phyloP scores from a whole-genome alignment of 2,888 invertebrate species.

The Tetrapedia diversipes region DNA sequence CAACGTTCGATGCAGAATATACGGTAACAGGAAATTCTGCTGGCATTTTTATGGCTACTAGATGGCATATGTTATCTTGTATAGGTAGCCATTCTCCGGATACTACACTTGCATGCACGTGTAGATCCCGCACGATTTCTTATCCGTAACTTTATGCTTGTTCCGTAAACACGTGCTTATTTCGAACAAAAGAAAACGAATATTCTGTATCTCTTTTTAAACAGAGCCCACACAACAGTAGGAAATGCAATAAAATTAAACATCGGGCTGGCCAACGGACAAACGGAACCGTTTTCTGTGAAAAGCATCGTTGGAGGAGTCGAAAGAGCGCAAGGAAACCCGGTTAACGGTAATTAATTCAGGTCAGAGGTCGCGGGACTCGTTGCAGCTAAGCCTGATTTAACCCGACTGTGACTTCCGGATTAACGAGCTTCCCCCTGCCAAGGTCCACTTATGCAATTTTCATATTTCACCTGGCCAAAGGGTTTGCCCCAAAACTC shows the following conservation, averaged over 20 bases:
- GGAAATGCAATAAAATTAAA: too few relatives aligned
- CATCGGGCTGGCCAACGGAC: too few relatives aligned
- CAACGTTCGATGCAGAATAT: neutral
- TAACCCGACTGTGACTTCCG: conserved; percentile 4
- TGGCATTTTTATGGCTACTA: conserved; percentile 9
- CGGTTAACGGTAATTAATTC: conserved; percentile 27
- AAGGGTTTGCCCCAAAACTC: neutral
- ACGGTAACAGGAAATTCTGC: neutral
- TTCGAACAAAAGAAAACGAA: neutral
- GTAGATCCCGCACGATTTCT: neutral
- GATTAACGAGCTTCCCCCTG: conserved; percentile 18
- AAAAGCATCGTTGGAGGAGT: neutral
- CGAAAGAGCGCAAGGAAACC: neutral
- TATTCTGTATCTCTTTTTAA: too few relatives aligned
- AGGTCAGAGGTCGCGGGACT: neutral
- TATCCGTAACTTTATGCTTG: neutral
- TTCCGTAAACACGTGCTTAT: neutral
- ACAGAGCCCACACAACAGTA: too few relatives aligned
- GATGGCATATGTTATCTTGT: neutral
- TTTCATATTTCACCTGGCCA: conserved; percentile 40
- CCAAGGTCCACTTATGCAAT: conserved; percentile 20
- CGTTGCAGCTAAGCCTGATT: conserved; percentile 14
- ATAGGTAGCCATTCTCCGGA: neutral
- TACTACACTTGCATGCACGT: neutral
- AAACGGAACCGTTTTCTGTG: neutral